A percentile compares a stretch with the other conserved stretches of the same genome.
Evolutionary conservation across 1,140 invertebrate species (phyloP).

Genomic region (Meloidogyne floridensis): DNA sequence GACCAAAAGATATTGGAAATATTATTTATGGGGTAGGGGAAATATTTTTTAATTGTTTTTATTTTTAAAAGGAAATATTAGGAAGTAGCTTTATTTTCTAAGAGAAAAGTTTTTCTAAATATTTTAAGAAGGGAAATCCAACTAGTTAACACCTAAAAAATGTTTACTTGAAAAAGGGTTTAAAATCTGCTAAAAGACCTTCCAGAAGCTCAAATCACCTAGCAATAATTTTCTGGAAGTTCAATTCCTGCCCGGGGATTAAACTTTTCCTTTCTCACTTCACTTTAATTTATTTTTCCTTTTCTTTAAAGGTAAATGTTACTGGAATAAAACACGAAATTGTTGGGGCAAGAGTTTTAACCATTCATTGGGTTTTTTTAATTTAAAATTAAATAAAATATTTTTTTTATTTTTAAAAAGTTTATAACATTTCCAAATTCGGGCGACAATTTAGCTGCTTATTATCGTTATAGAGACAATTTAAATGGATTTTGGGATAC

Average conservation of each 20-base stretch:
- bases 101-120: no score
- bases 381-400: slow-evolving; percentile 8
- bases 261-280: no score
- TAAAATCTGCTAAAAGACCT: no score
- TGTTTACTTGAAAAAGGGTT: no score
- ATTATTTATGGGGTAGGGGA: slow-evolving; percentile 34
- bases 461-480: slow-evolving; percentile 52
- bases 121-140: no score
- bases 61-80: no score
- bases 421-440: slow-evolving; percentile 45
- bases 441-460: slow-evolving; percentile 49
- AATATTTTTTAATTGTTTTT: not conserved
- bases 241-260: no score
- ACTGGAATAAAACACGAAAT: slow-evolving; percentile 64
- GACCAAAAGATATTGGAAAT: slow-evolving; percentile 27
- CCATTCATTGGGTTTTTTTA: slow-evolving; percentile 8
- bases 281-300: slow-evolving; percentile 46
- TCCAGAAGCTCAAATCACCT: no score
- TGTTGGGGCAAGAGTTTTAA: slow-evolving; percentile 54
- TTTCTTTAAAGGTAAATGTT: slow-evolving; percentile 60
- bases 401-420: slow-evolving; percentile 12
- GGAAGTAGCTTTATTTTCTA: no score
- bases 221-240: no score
- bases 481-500: slow-evolving; percentile 61
- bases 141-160: no score